These are phyloP conservation scores for Leucania comma DNA, from an alignment of 2,888 invertebrate species.

Conservation along the genomic window DNA sequence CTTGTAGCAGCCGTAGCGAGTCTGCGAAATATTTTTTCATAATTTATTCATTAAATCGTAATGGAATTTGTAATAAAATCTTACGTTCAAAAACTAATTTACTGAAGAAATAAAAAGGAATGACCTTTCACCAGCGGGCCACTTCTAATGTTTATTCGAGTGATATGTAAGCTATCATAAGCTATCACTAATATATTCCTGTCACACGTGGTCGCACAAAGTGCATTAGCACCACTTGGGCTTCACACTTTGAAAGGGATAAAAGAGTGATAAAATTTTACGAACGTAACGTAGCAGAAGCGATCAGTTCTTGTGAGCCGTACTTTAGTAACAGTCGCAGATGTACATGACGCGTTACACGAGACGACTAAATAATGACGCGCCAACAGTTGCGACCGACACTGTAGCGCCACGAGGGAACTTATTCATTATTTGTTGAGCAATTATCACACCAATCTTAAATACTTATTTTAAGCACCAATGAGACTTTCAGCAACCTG, in stretches of 20 bases:
- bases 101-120: conserved; percentile 17
- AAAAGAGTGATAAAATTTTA: conserved; percentile 57
- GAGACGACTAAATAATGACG: conserved; percentile 77
- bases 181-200: conserved; percentile 36
- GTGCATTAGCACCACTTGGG: conserved; percentile 55
- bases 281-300: conserved; percentile 49
- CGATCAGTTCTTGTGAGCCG: conserved; percentile 62
- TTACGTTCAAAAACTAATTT: conserved; percentile 14
- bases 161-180: conserved; percentile 27
- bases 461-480: neutral
- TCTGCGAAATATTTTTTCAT: conserved; percentile 20
- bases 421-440: conserved; percentile 51
- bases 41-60: conserved; percentile 40
- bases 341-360: conserved; percentile 74
- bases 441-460: conserved; percentile 25
- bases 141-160: neutral
- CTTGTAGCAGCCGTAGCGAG: conserved; percentile 14
- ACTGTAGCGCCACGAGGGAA: conserved; percentile 62
- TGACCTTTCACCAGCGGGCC: neutral
- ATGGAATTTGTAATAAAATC: conserved; percentile 18
- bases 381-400: conserved; percentile 68
- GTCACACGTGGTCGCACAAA: conserved; percentile 47
- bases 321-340: conserved; percentile 69
- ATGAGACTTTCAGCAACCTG: neutral
- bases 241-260: conserved; percentile 50